A percentile compares a stretch with the other conserved stretches of the same genome.
phyloP scores from a whole-genome alignment of 2,113 vertebrate genomes.

The Acanthochromis polyacanthus region DNA sequence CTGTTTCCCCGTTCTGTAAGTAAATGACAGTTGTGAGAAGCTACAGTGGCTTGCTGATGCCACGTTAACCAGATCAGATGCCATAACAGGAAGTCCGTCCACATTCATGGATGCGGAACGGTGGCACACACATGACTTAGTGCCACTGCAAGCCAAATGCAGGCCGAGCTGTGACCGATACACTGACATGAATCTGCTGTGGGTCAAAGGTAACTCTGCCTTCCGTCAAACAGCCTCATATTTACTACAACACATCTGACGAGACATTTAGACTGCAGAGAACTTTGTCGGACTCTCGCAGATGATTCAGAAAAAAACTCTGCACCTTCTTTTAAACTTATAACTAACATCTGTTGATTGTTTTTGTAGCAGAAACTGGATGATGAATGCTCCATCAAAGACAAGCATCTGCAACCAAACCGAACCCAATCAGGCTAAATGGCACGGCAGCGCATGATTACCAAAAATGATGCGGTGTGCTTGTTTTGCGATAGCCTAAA shows the following conservation, averaged over 20 bases:
- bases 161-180: slow-evolving; percentile 70
- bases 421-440: not conserved
- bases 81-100: slow-evolving; percentile 73
- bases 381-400: slow-evolving; percentile 26
- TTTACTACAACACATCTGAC: slow-evolving; percentile 49
- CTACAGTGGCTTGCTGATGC: slow-evolving; percentile 53
- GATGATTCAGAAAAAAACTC: slow-evolving; percentile 18
- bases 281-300: slow-evolving; percentile 8
- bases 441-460: slow-evolving; percentile 9
- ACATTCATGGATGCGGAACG: slow-evolving; percentile 41
- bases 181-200: slow-evolving; percentile 68
- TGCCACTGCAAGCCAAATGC: slow-evolving; percentile 62
- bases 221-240: slow-evolving; percentile 52
- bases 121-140: slow-evolving; percentile 69
- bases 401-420: slow-evolving; percentile 31
- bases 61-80: slow-evolving; percentile 75
- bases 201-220: slow-evolving; percentile 71
- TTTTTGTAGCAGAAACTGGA: slow-evolving; percentile 14
- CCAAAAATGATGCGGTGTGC: slow-evolving; percentile 24
- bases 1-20: slow-evolving; percentile 37
- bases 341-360: slow-evolving; percentile 39
- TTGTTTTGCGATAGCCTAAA: slow-evolving; percentile 46
- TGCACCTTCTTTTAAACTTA: slow-evolving; percentile 14
- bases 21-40: slow-evolving; percentile 55
- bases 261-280: slow-evolving; percentile 23